Evolutionary conservation across 64 coral and sea anemone species (phyloP).

Genomic region (Astreopora myriophthalma): DNA sequence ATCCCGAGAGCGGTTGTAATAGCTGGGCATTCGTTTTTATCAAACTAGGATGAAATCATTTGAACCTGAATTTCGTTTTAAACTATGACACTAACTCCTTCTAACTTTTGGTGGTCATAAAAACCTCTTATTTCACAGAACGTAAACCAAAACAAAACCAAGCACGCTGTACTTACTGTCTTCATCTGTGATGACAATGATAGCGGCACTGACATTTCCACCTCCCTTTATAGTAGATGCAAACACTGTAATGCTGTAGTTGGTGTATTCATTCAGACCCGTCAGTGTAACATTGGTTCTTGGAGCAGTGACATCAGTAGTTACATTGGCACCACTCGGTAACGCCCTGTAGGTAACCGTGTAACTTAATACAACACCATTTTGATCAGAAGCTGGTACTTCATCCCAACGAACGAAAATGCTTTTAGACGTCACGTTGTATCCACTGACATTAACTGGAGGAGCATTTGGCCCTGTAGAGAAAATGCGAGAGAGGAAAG

Average conservation of each 20-base stretch:
- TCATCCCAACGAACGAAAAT: neutral
- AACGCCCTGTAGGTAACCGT: neutral
- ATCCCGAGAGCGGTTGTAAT: no score
- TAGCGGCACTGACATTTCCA: neutral
- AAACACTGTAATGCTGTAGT: slow-evolving; percentile 11
- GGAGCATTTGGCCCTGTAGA: neutral
- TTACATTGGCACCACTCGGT: neutral
- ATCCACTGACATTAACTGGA: neutral
- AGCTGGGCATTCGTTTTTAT: no score
- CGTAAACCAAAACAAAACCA: no score
- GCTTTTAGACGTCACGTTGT: neutral
- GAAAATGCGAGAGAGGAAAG: neutral
- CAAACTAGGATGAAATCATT: no score
- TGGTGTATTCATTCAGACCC: neutral
- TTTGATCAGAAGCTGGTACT: neutral
- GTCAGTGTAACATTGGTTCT: neutral
- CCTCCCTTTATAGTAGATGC: neutral
- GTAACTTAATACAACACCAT: neutral
- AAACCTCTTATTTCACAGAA: no score
- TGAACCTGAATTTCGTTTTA: no score
- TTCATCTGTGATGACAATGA: neutral
- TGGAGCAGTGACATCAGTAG: neutral
- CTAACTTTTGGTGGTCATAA: no score
- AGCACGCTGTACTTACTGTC: slow-evolving; percentile 11
- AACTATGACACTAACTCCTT: no score